Evolutionary conservation across 2,888 invertebrate genomes (phyloP), one percentile per base, ranked within the genome.

Genomic region (Cheilosia variabilis): DNA sequence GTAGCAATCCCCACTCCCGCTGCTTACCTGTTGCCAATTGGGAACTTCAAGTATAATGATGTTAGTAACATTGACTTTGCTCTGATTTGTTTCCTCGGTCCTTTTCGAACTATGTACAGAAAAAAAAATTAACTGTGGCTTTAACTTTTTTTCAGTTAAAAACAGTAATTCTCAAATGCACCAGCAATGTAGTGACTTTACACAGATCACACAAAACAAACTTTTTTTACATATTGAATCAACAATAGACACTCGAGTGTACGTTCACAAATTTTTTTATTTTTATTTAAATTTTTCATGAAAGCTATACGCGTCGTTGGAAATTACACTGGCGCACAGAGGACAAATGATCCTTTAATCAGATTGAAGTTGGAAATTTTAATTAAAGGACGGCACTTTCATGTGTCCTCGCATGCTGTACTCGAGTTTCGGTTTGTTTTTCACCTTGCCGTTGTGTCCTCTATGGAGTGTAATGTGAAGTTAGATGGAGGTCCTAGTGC

Each of bases 21-120:
- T 2, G 65, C 73, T 77, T 82, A 82, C 82, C 82, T 82, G 82
- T 82, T 82, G 82, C 66, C 71, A 77, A 77, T 77, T 60, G 52
- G 47, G 77, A 82, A 41, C 41, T 77, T 60, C 71, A 77, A 82
- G 66, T 66, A 58, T 66, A 71, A 58, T 66, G 53, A n/a, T 66
- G 37, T 47, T 69, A 60, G 15, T 52, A 72, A 43, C 13, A 6
- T 52, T 52, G 9, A 22, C 9, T 52, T 52, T 41, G 55, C 43
- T 66, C 34, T 52, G 22, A 73, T 73, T 55, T 60, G 53, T 0
- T n/a, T 34, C 43, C 22, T 50, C 6, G 9, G 22, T 34, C 17
- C 7, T 62, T 65, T 63, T 22, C 4, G 2, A 31, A 34, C n/a
- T 22, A 27, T 15, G 31, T 19, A 22, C 66, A 55, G 13, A 37